Percentiles rank a stretch among this genome's conserved stretches.
These are phyloP conservation scores for Montifringilla adamsi DNA, from an alignment of 2,113 vertebrate genomes.

Conservation along the genomic window DNA sequence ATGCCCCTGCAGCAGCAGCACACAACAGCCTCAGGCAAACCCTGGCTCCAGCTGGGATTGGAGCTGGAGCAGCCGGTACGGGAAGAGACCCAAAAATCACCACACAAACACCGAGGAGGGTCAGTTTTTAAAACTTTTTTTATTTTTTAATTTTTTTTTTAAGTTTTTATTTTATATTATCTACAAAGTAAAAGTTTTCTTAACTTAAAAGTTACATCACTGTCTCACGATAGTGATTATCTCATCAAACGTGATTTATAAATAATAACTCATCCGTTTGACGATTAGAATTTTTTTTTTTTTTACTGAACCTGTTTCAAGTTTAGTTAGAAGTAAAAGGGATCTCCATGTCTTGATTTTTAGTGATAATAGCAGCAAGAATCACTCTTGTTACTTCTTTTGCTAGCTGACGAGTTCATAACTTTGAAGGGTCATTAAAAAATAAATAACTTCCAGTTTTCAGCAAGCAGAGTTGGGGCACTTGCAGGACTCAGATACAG, in stretches of 20 bases:
- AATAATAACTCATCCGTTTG: constrained; percentile 93
- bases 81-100: background rate
- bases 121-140: constrained; percentile 99
- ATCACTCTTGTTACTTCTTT: constrained; percentile 97
- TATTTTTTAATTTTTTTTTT: constrained; percentile 95
- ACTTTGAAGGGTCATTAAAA: constrained; percentile 93
- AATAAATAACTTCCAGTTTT: constrained; percentile 96
- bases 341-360: constrained; percentile 87
- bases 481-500: constrained; percentile 77
- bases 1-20: background rate
- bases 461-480: constrained; percentile 86
- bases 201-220: constrained; percentile 99
- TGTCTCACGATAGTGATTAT: constrained; percentile 86
- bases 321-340: constrained; percentile 85
- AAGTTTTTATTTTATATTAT: constrained; percentile 99
- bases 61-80: fast-evolving
- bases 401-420: constrained; percentile 90
- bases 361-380: constrained; percentile 93
- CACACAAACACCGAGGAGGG: constrained; percentile 43
- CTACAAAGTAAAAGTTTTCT: constrained; percentile 99
- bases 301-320: constrained; percentile 86
- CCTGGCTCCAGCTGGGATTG: fast-evolving
- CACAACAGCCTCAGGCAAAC: background rate
- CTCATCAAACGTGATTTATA: constrained; percentile 94
- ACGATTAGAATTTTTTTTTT: constrained; percentile 81